Base-by-base conservation (phyloP, 2,113 vertebrate species). In the Trogon surrucura region DNA sequence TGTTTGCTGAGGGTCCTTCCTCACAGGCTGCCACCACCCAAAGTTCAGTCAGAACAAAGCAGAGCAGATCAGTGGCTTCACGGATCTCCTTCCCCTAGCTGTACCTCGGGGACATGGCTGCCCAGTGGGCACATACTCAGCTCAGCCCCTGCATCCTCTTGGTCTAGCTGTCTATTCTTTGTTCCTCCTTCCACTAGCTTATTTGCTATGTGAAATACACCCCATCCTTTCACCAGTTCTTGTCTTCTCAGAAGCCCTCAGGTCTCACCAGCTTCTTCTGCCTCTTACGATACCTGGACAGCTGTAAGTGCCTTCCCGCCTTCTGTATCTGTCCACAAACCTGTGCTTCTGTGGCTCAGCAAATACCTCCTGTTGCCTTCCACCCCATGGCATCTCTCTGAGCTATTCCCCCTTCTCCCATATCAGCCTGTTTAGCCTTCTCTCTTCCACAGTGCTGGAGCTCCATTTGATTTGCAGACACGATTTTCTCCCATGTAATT, bases 391-490 rank as follows among this genome's bases (percentile, higher is more conserved):
- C 60, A 45, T 41, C 20, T 70, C 48, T 44, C 30, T 48, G 58
- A 41, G 44, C 38, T 85, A 36, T 48, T 70, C 20, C 17, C 20
- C 9, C 26, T 85, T 92, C 61, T 84, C 50, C 38, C 38, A 53
- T 18, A 60, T n/a, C 53, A 85, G 54, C 13, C 32, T 30, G 5
- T 36, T 95, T 60, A 79, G 47, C 38, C 69, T 91, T 86, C 3
- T 1, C 78, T 80, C 27, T 44, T 47, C 80, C 70, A 50, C 48
- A 36, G 62, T 45, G 27, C 45, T 81, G 45, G 61, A 96, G 80
- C 51, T 80, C 51, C 26, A 27, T 89, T 95, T 95, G 77, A 94
- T 91, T 88, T 89, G 87, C 86, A 94, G 92, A 89, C 92, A 80
- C 82, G 74, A 69, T 96, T 96, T 96, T 87, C 73, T 90, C 57